Percentiles rank a stretch among this genome's conserved stretches.
These are phyloP conservation scores for Danaus melanippus DNA, from an alignment of 1,140 invertebrate species.

Conservation along the genomic window DNA sequence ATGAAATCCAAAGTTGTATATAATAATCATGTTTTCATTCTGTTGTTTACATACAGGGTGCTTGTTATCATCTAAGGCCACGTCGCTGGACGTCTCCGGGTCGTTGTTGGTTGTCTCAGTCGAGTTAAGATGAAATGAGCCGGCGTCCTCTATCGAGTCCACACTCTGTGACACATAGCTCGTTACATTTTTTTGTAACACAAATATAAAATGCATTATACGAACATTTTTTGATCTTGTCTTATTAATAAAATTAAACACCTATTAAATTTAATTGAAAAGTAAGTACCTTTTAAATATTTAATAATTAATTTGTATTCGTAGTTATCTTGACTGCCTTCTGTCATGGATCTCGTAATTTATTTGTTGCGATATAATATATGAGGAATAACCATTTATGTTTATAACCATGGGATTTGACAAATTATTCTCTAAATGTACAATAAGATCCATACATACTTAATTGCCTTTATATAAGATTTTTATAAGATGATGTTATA, in stretches of 20 bases:
- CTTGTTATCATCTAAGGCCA: constrained; percentile 79
- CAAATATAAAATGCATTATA: not conserved
- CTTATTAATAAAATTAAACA: constrained; percentile 10
- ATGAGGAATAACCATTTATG: too few species aligned
- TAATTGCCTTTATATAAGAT: too few species aligned
- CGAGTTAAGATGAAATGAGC: constrained; percentile 78
- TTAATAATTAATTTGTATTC: too few species aligned
- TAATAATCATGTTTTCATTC: not conserved
- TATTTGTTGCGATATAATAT: too few species aligned
- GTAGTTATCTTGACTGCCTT: too few species aligned
- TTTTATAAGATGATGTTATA: too few species aligned
- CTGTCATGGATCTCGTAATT: too few species aligned
- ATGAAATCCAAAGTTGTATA: not conserved
- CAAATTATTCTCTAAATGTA: too few species aligned
- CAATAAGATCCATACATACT: too few species aligned
- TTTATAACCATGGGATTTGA: too few species aligned
- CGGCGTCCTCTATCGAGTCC: constrained; percentile 83
- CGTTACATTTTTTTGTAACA: too few species aligned
- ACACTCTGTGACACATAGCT: constrained; percentile 74
- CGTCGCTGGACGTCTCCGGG: constrained; percentile 76
- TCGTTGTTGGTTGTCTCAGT: constrained; percentile 79
- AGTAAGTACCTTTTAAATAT: not conserved
- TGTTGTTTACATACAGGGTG: constrained; percentile 62
- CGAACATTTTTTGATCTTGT: not conserved
- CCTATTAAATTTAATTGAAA: constrained; percentile 6